Evolutionary conservation across 2,888 invertebrate genomes (phyloP).

Genomic region (Gryllus longicercus): DNA sequence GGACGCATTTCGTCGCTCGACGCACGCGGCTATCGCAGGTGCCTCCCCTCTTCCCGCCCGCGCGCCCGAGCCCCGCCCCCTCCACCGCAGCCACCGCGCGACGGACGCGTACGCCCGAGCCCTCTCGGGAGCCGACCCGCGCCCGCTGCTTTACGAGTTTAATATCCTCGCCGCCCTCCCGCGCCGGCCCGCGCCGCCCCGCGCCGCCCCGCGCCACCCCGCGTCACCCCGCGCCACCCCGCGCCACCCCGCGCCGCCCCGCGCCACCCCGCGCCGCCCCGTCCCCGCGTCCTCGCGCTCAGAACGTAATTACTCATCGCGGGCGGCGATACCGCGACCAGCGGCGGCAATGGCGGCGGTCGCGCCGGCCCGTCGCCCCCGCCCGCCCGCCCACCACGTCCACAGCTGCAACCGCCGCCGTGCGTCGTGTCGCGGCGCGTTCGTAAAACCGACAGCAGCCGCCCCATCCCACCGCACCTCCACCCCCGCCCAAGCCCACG

Average conservation of each 20-base stretch:
- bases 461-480: too few species aligned
- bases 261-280: too few species aligned
- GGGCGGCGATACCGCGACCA: neutral
- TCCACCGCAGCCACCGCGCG: neutral
- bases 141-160: neutral
- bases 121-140: too few species aligned
- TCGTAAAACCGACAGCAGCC: too few species aligned
- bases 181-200: too few species aligned
- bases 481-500: too few species aligned
- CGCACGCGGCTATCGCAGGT: neutral
- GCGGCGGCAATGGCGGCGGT: conserved; percentile 4
- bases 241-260: too few species aligned
- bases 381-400: neutral
- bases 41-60: neutral
- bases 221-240: too few species aligned
- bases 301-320: conserved; percentile 17
- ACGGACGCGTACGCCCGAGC: neutral
- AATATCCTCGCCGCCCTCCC: neutral
- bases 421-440: too few species aligned
- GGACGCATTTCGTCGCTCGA: neutral
- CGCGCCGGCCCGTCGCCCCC: neutral
- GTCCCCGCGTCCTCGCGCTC: neutral
- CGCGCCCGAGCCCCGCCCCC: neutral
- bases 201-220: too few species aligned
- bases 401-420: neutral